Percentiles rank a stretch among this genome's conserved stretches.
These are phyloP conservation scores for Zosterops japonicus DNA, from an alignment of 2,113 vertebrate genomes.

Conservation along the genomic window DNA sequence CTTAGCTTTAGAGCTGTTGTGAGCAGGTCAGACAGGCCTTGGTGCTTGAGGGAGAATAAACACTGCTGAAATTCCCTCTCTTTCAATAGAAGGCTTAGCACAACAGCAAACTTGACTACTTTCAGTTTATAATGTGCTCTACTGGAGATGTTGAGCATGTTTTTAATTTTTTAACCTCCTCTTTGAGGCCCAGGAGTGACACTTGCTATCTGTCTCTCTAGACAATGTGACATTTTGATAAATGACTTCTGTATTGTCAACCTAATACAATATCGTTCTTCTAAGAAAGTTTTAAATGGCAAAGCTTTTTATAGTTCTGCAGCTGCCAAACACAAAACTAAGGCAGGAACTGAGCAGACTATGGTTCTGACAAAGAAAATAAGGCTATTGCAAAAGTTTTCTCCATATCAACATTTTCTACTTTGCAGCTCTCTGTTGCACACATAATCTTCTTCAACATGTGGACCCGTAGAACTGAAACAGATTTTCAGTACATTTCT, in stretches of 20 bases:
- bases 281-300: slow-evolving; percentile 23
- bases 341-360: neutral
- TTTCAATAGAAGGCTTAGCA: slow-evolving; percentile 7
- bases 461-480: neutral
- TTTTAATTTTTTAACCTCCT: slow-evolving; percentile 11
- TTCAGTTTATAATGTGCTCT: neutral
- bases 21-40: neutral
- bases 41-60: slow-evolving; percentile 3
- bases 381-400: neutral
- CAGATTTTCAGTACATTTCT: neutral
- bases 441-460: neutral
- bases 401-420: neutral
- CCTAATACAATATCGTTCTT: neutral
- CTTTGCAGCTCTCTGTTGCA: neutral
- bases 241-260: neutral
- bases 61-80: neutral
- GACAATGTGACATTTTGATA: slow-evolving; percentile 20
- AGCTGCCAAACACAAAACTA: neutral
- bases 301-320: slow-evolving; percentile 26
- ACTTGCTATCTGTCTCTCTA: neutral
- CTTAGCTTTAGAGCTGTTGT: neutral
- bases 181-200: neutral
- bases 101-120: slow-evolving; percentile 2
- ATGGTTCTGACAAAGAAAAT: neutral
- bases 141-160: neutral